These are phyloP conservation scores for Terrapene triunguis DNA, from an alignment of 2,113 vertebrate genomes.

Conservation along the genomic window DNA sequence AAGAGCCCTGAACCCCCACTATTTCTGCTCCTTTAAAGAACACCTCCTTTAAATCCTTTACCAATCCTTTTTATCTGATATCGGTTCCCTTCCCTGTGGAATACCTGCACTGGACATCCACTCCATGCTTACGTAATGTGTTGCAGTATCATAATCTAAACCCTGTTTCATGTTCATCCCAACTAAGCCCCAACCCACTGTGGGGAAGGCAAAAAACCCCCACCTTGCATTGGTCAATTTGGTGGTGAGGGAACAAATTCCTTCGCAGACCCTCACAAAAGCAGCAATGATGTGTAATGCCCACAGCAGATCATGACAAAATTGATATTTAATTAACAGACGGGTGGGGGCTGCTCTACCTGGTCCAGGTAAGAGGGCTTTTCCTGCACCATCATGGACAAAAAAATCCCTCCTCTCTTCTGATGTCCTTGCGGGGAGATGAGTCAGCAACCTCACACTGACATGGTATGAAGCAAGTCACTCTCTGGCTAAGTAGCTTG, in stretches of 20 bases:
- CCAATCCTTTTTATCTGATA: background rate
- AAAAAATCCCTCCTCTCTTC: background rate
- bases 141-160: background rate
- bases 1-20: background rate
- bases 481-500: background rate
- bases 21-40: background rate
- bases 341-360: background rate
- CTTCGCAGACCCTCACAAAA: background rate
- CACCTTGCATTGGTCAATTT: background rate
- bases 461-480: background rate
- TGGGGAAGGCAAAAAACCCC: background rate
- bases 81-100: background rate
- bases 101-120: background rate
- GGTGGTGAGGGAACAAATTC: background rate
- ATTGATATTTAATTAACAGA: background rate
- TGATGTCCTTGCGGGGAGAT: background rate
- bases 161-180: background rate
- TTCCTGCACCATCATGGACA: background rate
- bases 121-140: background rate
- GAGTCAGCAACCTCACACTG: background rate
- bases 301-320: background rate
- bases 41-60: background rate
- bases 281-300: background rate
- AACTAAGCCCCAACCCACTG: background rate
- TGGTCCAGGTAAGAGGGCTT: background rate